Conservation (phyloP, 1,140 invertebrate genomes). For the Aricia agestis region DNA sequence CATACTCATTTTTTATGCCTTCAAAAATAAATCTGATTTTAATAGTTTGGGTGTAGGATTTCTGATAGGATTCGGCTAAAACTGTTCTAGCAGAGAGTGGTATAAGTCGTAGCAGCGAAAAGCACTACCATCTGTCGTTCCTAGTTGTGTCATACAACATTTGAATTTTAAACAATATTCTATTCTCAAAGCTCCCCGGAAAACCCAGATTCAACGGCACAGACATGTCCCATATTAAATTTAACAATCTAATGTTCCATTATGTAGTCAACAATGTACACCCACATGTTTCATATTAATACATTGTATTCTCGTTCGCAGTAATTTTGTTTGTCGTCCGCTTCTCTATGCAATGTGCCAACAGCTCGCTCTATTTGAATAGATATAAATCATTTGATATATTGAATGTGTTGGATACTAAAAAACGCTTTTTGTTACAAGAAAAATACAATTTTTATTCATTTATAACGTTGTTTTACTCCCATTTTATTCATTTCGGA, state of each 20-base stretch:
- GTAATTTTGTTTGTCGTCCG: slow-evolving; percentile 47
- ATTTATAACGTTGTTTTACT: slow-evolving; percentile 4
- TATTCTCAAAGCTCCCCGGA: neutral
- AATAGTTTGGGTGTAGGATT: neutral
- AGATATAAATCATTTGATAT: slow-evolving; percentile 20
- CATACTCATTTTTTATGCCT: slow-evolving; percentile 7
- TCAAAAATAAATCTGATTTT: slow-evolving; percentile 24
- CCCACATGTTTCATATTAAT: slow-evolving; percentile 33
- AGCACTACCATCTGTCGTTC: neutral
- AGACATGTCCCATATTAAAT: slow-evolving; percentile 1
- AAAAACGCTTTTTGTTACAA: slow-evolving; percentile 13
- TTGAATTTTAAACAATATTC: neutral
- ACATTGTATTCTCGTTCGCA: slow-evolving; percentile 33
- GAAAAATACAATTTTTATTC: slow-evolving; percentile 1
- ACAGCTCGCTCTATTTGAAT: slow-evolving; percentile 43
- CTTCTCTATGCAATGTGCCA: slow-evolving; percentile 50
- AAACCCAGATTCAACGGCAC: neutral
- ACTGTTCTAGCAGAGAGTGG: neutral
- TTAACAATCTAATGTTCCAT: slow-evolving; percentile 13
- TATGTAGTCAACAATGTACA: slow-evolving; percentile 29
- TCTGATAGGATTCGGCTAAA: neutral
- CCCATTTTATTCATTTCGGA: neutral
- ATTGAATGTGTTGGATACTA: slow-evolving; percentile 25
- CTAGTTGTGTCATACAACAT: neutral
- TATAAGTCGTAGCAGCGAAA: neutral